These are phyloP conservation scores for Paramormyrops kingsleyae DNA, from an alignment of 2,113 vertebrate species.

Conservation along the genomic window DNA sequence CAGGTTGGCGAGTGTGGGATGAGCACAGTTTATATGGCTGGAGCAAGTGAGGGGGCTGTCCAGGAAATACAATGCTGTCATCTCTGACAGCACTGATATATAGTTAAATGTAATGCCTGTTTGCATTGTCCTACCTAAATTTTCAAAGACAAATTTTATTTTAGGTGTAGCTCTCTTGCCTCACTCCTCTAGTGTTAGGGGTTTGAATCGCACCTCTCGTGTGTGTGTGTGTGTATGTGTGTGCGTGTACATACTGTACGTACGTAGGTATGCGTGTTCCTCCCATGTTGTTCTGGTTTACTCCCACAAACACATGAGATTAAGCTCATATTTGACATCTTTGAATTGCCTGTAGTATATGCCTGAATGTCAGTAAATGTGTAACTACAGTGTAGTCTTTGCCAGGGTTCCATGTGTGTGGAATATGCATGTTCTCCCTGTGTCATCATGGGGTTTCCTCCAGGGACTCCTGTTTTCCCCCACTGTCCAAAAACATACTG, in stretches of 20 bases:
- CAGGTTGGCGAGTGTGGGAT: not conserved
- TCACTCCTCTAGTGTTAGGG: not conserved
- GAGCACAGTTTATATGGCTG: not conserved
- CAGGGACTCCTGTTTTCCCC: too few species aligned
- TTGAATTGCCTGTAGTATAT: not conserved
- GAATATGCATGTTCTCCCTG: too few species aligned
- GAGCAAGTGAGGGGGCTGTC: not conserved
- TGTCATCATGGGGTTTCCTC: too few species aligned
- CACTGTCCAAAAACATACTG: too few species aligned
- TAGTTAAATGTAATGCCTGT: not conserved
- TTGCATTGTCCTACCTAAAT: not conserved
- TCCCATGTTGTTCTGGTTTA: not conserved
- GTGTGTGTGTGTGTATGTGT: too few species aligned
- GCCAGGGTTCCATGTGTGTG: too few species aligned
- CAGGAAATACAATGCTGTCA: not conserved
- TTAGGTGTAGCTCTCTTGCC: not conserved
- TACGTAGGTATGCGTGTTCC: not conserved
- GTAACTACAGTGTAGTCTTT: too few species aligned
- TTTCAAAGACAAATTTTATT: not conserved
- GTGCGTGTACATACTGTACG: too few species aligned
- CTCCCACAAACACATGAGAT: not conserved
- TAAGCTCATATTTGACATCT: not conserved
- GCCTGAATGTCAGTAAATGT: not conserved
- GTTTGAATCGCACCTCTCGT: not conserved
- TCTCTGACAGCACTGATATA: not conserved